phyloP scores from a whole-genome alignment of 2,797 vertebrate genomes.

The Bryconaethiops microstoma region DNA sequence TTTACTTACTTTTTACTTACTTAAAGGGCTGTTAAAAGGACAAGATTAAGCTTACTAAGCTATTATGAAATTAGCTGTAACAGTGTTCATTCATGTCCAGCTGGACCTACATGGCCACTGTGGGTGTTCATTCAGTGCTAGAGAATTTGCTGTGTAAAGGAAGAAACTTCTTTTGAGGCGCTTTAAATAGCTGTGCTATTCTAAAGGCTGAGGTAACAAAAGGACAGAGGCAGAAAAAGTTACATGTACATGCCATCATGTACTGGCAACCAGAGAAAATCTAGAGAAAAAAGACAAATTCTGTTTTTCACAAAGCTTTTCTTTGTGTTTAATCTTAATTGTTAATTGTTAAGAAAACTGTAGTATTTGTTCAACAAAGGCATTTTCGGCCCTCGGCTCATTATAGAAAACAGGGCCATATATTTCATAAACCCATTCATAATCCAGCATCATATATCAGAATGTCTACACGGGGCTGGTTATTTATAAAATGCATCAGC shows the following conservation, averaged over 20 bases:
- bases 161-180: neutral
- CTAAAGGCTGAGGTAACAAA: neutral
- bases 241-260: neutral
- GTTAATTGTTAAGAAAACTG: neutral
- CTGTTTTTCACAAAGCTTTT: neutral
- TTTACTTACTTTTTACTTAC: no score
- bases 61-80: neutral
- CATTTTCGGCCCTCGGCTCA: neutral
- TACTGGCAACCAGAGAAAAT: neutral
- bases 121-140: neutral
- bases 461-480: neutral
- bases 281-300: neutral
- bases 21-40: no score
- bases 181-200: neutral
- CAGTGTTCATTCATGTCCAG: neutral
- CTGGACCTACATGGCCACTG: neutral
- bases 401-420: neutral
- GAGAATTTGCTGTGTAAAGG: neutral
- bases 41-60: neutral
- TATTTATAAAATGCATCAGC: constrained; percentile 18
- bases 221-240: neutral
- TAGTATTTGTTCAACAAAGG: neutral
- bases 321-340: neutral
- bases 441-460: constrained; percentile 6
- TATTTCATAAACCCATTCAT: constrained; percentile 32